These are phyloP conservation scores for Sebastes fasciatus DNA, from an alignment of 2,113 vertebrate species.

Conservation along the genomic window DNA sequence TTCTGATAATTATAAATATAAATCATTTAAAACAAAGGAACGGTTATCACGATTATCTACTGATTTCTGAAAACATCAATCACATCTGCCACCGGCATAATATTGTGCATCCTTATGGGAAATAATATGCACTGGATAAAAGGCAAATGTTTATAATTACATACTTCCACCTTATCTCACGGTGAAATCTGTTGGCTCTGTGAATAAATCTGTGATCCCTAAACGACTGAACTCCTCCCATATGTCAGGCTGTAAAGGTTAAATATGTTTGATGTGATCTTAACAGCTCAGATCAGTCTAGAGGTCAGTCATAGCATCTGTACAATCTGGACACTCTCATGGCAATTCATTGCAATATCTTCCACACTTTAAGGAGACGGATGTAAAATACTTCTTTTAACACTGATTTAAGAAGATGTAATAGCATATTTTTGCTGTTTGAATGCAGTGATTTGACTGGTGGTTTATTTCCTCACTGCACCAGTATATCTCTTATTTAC, in stretches of 20 bases:
- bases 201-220: constrained; percentile 9
- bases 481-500: not conserved
- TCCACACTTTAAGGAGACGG: not conserved
- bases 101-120: not conserved
- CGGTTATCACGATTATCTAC: not conserved
- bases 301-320: not conserved
- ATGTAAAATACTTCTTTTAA: constrained; percentile 9
- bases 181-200: not conserved
- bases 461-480: not conserved
- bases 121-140: not conserved
- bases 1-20: not conserved
- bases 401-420: not conserved
- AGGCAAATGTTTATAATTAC: not conserved
- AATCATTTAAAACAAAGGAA: not conserved
- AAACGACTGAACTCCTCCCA: not conserved
- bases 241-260: not conserved
- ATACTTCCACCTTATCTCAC: not conserved
- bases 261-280: not conserved
- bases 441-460: not conserved
- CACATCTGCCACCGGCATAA: not conserved
- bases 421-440: not conserved
- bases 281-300: not conserved
- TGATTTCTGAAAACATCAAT: not conserved
- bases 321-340: not conserved
- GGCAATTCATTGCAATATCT: not conserved